Percentiles rank a stretch among this genome's conserved stretches.
Conservation (phyloP, 1,140 invertebrate genomes). For the Globodera rostochiensis region DNA sequence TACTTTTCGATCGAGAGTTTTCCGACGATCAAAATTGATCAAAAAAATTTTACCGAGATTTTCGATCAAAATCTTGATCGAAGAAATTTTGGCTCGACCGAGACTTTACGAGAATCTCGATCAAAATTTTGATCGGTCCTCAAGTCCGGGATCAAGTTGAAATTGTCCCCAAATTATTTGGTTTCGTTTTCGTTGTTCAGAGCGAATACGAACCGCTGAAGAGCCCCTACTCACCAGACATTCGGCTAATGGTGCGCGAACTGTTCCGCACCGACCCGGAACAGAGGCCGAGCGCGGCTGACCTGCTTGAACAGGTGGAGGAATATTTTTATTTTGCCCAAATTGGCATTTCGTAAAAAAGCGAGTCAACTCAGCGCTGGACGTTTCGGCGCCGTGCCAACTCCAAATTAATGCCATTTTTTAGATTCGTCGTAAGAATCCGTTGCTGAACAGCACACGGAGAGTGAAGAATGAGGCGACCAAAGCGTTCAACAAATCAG, state of each 20-base stretch:
- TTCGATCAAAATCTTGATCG: too few relatives aligned
- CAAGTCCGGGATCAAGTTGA: not conserved
- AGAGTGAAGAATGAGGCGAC: not conserved
- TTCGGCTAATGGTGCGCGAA: slow-evolving; percentile 70
- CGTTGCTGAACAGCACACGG: slow-evolving; percentile 4
- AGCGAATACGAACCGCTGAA: slow-evolving; percentile 71
- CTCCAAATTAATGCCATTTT: too few relatives aligned
- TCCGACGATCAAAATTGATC: too few relatives aligned
- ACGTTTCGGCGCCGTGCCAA: too few relatives aligned
- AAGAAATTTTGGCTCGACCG: too few relatives aligned
- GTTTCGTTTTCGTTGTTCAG: slow-evolving; percentile 54
- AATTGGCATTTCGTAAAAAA: not conserved
- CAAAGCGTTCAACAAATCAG: slow-evolving; percentile 6
- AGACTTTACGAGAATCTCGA: not conserved
- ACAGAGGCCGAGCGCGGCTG: slow-evolving; percentile 69
- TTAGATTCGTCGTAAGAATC: slow-evolving; percentile 9
- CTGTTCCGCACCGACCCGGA: slow-evolving; percentile 68
- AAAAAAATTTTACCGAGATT: not conserved
- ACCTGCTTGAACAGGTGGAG: slow-evolving; percentile 68
- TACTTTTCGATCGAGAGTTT: not conserved
- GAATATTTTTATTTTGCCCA: slow-evolving; percentile 51
- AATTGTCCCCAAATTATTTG: slow-evolving; percentile 64
- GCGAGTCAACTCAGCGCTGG: too few relatives aligned
- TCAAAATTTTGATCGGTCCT: slow-evolving; percentile 52
- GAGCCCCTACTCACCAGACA: slow-evolving; percentile 73